These are phyloP conservation scores for Latrodectus hesperus DNA, from an alignment of 2,888 invertebrate species.

Conservation along the genomic window DNA sequence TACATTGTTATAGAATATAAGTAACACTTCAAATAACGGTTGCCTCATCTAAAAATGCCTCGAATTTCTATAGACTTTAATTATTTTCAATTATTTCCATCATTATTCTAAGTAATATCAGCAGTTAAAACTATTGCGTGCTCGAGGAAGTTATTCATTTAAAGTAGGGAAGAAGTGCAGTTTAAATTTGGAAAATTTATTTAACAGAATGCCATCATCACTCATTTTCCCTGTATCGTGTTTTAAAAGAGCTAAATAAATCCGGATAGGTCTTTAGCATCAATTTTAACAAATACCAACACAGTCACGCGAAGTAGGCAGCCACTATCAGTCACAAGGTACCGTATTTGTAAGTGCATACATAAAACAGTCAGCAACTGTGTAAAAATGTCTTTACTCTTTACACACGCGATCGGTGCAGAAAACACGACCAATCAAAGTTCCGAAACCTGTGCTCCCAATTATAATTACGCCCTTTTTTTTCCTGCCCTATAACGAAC, in stretches of 20 bases:
- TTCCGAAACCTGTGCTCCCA: constrained; percentile 62
- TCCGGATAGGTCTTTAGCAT: too few species aligned
- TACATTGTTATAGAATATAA: too few species aligned
- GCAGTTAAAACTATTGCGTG: too few species aligned
- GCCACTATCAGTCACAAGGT: constrained; percentile 42
- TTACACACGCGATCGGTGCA: constrained; percentile 44
- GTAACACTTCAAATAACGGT: too few species aligned
- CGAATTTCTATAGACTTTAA: too few species aligned
- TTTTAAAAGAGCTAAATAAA: too few species aligned
- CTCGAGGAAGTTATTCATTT: too few species aligned
- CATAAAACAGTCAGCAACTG: constrained; percentile 55
- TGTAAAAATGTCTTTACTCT: constrained; percentile 51
- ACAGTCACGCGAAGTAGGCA: constrained; percentile 8
- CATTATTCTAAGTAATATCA: too few species aligned
- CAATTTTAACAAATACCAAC: not conserved
- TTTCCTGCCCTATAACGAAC: constrained; percentile 23
- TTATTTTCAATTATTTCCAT: too few species aligned
- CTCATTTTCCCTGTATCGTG: not conserved
- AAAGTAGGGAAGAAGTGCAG: too few species aligned
- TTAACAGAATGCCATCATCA: not conserved
- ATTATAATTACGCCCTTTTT: constrained; percentile 59
- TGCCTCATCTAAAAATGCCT: too few species aligned
- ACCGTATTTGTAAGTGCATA: constrained; percentile 48
- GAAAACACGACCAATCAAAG: constrained; percentile 49
- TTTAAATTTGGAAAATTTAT: too few species aligned